A percentile compares a stretch with the other conserved stretches of the same genome.
phyloP scores from a whole-genome alignment of 1,140 invertebrate genomes.

The Temnothorax longispinosus region DNA sequence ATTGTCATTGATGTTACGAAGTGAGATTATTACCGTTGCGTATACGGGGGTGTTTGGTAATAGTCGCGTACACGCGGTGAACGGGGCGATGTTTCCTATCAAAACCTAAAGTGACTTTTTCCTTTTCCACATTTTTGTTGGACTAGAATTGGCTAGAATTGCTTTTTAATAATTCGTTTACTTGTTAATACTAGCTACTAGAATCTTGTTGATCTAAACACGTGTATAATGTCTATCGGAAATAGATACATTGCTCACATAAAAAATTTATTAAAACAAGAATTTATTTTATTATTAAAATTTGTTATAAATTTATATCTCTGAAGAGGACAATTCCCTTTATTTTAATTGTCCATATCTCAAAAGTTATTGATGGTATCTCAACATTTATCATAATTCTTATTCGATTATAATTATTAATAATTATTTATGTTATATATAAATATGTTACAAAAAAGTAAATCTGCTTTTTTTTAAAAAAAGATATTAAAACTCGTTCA shows the following conservation, averaged over 20 bases:
- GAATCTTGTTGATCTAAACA: neutral
- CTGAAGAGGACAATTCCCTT: neutral
- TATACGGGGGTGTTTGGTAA: slow-evolving; percentile 29
- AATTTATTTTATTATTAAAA: neutral
- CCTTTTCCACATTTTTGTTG: neutral
- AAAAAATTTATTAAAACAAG: neutral
- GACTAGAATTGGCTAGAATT: slow-evolving; percentile 17
- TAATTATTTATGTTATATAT: slow-evolving; percentile 8
- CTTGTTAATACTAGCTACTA: neutral
- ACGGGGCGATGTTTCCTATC: neutral
- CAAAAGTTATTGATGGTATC: neutral
- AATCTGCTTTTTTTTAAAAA: neutral
- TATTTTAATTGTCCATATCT: neutral
- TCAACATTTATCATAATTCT: slow-evolving; percentile 4
- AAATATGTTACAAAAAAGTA: neutral
- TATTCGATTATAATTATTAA: neutral
- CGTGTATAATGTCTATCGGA: neutral
- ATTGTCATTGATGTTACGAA: slow-evolving; percentile 40
- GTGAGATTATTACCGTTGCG: slow-evolving; percentile 36
- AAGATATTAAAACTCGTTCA: neutral
- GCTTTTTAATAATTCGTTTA: neutral
- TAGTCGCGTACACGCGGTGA: neutral
- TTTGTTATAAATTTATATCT: neutral
- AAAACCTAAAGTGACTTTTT: neutral
- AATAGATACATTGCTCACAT: neutral